phyloP scores from a whole-genome alignment of 2,888 invertebrate species.

The Nipponacmea schrenckii region DNA sequence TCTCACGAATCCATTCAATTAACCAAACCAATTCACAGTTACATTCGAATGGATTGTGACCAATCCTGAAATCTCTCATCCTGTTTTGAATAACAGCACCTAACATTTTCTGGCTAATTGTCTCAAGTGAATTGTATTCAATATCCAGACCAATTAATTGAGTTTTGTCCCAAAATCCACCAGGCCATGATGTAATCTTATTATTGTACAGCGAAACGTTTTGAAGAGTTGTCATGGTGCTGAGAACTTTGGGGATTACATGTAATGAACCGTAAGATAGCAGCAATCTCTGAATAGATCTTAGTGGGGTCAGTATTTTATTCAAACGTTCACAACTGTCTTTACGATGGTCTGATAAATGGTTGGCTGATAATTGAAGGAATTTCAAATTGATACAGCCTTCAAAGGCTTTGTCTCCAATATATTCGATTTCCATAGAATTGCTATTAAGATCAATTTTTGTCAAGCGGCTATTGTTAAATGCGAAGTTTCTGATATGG shows the following conservation, averaged over 20 bases:
- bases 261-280: not conserved
- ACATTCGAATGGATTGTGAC: slow-evolving; percentile 74
- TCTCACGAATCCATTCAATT: slow-evolving; percentile 24
- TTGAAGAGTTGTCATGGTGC: not conserved
- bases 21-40: slow-evolving; percentile 70
- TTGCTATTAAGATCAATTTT: not conserved
- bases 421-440: not conserved
- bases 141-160: not conserved
- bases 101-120: not conserved
- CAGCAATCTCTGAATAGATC: not conserved
- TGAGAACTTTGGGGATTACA: not conserved
- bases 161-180: not conserved
- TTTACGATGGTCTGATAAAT: not conserved
- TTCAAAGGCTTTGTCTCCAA: not conserved
- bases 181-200: not conserved
- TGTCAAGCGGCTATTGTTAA: not conserved
- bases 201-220: not conserved
- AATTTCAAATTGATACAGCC: not conserved
- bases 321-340: not conserved
- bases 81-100: not conserved
- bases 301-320: not conserved
- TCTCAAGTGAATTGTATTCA: not conserved
- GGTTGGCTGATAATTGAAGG: not conserved
- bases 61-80: slow-evolving; percentile 70
- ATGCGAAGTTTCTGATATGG: not conserved